These are phyloP conservation scores for Aspidiotus destructor DNA, from an alignment of 2,888 invertebrate genomes.

Conservation along the genomic window DNA sequence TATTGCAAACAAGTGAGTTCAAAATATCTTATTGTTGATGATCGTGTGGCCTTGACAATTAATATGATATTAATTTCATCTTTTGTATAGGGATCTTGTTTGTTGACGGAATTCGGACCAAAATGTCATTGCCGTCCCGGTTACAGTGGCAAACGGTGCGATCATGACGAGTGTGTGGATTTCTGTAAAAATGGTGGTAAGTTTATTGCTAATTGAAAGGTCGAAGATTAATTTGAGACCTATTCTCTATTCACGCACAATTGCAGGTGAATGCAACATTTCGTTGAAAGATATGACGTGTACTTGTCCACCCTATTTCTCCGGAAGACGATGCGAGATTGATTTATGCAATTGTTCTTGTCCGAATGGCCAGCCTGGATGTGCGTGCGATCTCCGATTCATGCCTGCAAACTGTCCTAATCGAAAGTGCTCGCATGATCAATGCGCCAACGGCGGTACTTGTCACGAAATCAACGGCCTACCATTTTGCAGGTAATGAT, in stretches of 20 bases:
- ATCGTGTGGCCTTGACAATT: neutral
- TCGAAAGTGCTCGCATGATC: conserved; percentile 37
- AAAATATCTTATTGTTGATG: neutral
- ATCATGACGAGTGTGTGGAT: conserved; percentile 48
- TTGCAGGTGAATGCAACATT: conserved; percentile 41
- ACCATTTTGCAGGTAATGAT: conserved; percentile 45
- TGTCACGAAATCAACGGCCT: conserved; percentile 43
- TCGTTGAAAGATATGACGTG: conserved; percentile 44
- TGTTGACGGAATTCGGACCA: conserved; percentile 41
- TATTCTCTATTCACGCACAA: no score
- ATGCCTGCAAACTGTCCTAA: conserved; percentile 33
- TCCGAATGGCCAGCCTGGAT: conserved; percentile 37
- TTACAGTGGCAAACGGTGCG: conserved; percentile 52
- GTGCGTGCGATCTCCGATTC: conserved; percentile 36
- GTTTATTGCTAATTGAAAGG: neutral
- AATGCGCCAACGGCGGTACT: conserved; percentile 49
- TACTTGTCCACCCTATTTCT: conserved; percentile 44
- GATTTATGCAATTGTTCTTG: conserved; percentile 45
- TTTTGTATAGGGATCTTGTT: conserved; percentile 43
- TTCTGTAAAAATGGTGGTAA: conserved; percentile 35
- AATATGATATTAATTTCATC: neutral
- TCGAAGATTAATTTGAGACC: neutral
- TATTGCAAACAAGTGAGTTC: conserved; percentile 42
- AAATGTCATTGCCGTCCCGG: conserved; percentile 47
- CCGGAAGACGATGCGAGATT: conserved; percentile 47